A percentile compares a stretch with the other conserved stretches of the same genome.
These are phyloP conservation scores for Rhadina sibilatrix DNA, from an alignment of 2,113 vertebrate species.

Conservation along the genomic window DNA sequence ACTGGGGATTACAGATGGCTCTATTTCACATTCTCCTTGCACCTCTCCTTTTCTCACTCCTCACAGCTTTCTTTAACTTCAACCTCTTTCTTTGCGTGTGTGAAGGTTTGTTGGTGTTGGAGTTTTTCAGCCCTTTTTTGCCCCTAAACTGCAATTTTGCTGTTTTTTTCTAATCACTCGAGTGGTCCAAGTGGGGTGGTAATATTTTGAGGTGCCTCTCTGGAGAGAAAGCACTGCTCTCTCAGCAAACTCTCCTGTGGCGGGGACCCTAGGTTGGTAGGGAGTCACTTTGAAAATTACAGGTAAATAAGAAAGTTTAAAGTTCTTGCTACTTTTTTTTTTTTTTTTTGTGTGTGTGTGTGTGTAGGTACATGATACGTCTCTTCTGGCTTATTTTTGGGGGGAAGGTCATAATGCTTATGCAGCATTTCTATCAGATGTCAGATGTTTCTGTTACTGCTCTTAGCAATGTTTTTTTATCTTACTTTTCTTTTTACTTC, in stretches of 20 bases:
- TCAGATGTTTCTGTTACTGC: not conserved
- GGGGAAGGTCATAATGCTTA: not conserved
- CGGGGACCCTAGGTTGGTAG: not conserved
- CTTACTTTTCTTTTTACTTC: not conserved
- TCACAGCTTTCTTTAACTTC: not conserved
- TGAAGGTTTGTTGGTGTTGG: not conserved
- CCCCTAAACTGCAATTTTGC: accelerated
- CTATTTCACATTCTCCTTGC: not conserved
- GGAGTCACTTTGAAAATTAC: not conserved
- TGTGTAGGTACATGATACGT: not conserved
- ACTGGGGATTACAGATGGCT: not conserved
- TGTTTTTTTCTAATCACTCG: not conserved
- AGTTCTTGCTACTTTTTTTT: not conserved
- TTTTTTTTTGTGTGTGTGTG: no score
- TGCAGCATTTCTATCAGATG: accelerated
- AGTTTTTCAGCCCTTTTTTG: not conserved
- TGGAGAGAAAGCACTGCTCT: not conserved
- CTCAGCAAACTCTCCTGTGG: not conserved
- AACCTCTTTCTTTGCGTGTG: not conserved
- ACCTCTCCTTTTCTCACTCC: not conserved
- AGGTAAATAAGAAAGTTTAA: not conserved
- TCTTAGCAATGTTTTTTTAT: not conserved
- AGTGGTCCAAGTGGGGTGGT: not conserved
- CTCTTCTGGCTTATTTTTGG: not conserved
- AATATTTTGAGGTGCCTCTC: not conserved